Conservation (phyloP, 2,888 invertebrate genomes). For the Apodemia duryi region DNA sequence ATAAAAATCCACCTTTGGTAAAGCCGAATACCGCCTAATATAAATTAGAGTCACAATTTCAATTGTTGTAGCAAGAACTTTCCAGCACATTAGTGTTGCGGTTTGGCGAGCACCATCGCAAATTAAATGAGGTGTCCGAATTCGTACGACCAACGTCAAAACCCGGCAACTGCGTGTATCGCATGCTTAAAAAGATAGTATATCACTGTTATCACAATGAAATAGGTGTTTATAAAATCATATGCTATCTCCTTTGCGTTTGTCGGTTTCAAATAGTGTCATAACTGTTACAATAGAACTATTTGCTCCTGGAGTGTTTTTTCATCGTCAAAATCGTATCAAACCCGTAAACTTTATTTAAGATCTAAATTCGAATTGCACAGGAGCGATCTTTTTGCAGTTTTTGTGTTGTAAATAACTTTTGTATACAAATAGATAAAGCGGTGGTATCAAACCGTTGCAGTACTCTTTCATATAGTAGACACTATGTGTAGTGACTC, state of each 20-base stretch:
- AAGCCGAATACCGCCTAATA: slow-evolving; percentile 5
- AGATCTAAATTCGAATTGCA: no score
- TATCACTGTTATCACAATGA: not conserved
- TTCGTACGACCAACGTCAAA: slow-evolving; percentile 49
- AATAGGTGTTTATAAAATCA: not conserved
- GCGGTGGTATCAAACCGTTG: no score
- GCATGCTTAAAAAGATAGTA: slow-evolving; percentile 41
- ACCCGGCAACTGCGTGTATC: slow-evolving; percentile 44
- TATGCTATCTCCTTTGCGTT: not conserved
- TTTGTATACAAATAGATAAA: no score
- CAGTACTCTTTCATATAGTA: no score
- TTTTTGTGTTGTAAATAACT: no score
- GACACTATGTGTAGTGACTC: no score
- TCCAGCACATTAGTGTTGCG: slow-evolving; percentile 36
- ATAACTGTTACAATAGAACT: no score
- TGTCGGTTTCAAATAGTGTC: no score
- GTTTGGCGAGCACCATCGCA: slow-evolving; percentile 56
- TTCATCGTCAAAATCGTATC: no score
- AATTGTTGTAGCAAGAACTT: slow-evolving; percentile 45
- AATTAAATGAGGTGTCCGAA: slow-evolving; percentile 52
- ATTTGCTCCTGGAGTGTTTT: no score
- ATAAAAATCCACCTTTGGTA: not conserved
- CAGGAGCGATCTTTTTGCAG: no score
- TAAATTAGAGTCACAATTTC: slow-evolving; percentile 34
- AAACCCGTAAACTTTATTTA: no score